Percentiles rank a stretch among this genome's conserved stretches.
These are phyloP conservation scores for Drosophila ogumai DNA, from an alignment of 1,140 invertebrate species.

Conservation along the genomic window DNA sequence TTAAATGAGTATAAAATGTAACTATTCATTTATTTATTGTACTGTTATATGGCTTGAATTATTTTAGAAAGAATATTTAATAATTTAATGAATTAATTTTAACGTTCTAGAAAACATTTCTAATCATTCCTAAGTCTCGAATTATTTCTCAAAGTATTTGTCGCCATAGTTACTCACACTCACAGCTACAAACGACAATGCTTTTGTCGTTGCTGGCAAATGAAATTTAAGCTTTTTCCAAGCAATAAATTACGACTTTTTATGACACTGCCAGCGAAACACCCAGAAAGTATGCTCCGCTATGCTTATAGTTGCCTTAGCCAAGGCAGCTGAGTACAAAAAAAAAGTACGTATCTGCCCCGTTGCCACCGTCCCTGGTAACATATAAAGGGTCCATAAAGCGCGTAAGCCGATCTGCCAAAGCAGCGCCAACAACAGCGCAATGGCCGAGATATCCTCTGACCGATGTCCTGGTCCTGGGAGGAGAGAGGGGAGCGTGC, in stretches of 20 bases:
- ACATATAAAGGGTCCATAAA: conserved; percentile 67
- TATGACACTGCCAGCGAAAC: conserved; percentile 74
- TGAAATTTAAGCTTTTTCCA: conserved; percentile 84
- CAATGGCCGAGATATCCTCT: conserved; percentile 48
- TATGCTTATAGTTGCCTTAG: conserved; percentile 65
- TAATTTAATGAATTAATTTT: not conserved
- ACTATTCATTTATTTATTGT: too few relatives aligned
- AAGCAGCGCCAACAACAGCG: conserved; percentile 45
- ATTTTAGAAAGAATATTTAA: not conserved
- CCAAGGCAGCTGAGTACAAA: conserved; percentile 40
- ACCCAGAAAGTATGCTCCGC: conserved; percentile 36
- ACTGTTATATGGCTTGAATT: not conserved
- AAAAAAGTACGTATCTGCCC: conserved; percentile 24
- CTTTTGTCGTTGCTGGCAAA: conserved; percentile 76
- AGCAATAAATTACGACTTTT: conserved; percentile 83
- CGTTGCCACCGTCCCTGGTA: conserved; percentile 12
- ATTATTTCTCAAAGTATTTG: conserved; percentile 9
- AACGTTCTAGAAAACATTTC: too few relatives aligned
- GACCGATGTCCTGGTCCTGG: conserved; percentile 44
- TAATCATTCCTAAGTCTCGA: not conserved
- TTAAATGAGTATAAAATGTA: not conserved
- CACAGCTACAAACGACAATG: conserved; percentile 51
- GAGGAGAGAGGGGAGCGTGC: not conserved
- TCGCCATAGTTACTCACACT: conserved; percentile 62
- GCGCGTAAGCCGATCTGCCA: conserved; percentile 77